Base-by-base conservation (phyloP, 2,113 vertebrate genomes). In the Actinemys pallida region DNA sequence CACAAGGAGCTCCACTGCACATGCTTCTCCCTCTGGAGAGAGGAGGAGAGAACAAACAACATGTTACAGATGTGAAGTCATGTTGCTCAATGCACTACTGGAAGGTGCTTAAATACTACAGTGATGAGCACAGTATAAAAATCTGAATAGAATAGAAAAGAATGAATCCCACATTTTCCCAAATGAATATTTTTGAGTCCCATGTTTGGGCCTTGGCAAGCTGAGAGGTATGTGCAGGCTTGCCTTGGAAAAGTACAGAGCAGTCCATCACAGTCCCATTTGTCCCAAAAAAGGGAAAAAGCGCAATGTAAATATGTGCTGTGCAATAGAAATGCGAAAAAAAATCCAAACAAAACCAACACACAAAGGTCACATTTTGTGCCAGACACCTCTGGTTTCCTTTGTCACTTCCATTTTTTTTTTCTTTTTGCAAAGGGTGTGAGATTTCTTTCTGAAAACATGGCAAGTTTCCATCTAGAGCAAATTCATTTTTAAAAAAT, bases 331-430 rank as follows among this genome's bases (percentile, higher is more conserved):
- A 69, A 27, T 83, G 50, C 11, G 8, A 14, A 14, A 87, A 50
- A 90, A 84, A n/a, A 79, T 94, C 59, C 76, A 84, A 83, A 81
- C 35, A 91, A 94, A 93, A 81, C 45, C 50, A 50, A 42, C 72
- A 90, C 72, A 10, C 91, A 92, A 92, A 84, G 69, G 13, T 56
- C 72, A 80, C 75, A 72, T 20, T 2, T n/a, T 19, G 79, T 65
- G 57, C 88, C 86, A 94, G 56, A 87, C 57, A 24, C 84, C 47
- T 89, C 50, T 5, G 39, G 49, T 93, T 95, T 93, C 52, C 80
- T 57, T 96, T 90, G 88, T 39, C 65, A 49, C 85, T 93, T 90
- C 57, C 69, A 0, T 8, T 88, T 90, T 95, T 52, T 25, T 27
- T 57, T 94, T 87, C 47, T 24, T 59, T 93, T 42, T 49, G 84